Base-by-base conservation (phyloP, 1,140 invertebrate species). In the Papilio polyxenes region DNA sequence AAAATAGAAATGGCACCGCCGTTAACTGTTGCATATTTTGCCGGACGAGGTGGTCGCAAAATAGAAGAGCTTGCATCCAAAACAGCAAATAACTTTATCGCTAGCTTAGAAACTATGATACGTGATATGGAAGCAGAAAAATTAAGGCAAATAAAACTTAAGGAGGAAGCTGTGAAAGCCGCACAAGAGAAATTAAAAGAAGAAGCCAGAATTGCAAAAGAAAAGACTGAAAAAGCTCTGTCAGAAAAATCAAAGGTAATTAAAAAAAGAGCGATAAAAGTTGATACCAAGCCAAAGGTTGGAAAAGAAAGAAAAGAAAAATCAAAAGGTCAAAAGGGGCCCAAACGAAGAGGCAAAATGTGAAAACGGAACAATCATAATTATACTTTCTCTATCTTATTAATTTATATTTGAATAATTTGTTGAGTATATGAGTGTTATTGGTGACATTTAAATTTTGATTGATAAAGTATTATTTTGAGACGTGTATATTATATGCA, bases 1-100 rank as follows among this genome's bases (percentile, higher is more conserved):
- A 94, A 93, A 87, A 83, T 87, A 49, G 93, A 94, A 89, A 85
- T 89, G 65, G 88, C 87, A 77, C 93, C 93, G 51, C 93, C 93
- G 3, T 83, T 88, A 82, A 91, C 90, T 15, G 40, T 86, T 31
- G 72, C 62, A 51, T 90, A 89, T 56, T 88, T 93, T 75, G 83
- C 90, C 78, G 92, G 93, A 62, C 78, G 87, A 13, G 49, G 23
- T 17, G 92, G 90, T 11, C 86, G 88, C 82, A 87, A 85, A 37
- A 65, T 94, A 31, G 93, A 94, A 88, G 83, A 87, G 15, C 31
- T 77, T 20, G 85, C 84, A 20, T 88, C 83, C 56, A 85, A 82
- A 53, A 23, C 83, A 3, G 80, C 84, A 51, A 81, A 92, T 81
- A 79, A 75, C 59, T 84, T 93, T 40, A 90, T 93, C 65, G 44